Base-by-base conservation (phyloP, 2,888 invertebrate genomes). In the Eristalis tenax region DNA sequence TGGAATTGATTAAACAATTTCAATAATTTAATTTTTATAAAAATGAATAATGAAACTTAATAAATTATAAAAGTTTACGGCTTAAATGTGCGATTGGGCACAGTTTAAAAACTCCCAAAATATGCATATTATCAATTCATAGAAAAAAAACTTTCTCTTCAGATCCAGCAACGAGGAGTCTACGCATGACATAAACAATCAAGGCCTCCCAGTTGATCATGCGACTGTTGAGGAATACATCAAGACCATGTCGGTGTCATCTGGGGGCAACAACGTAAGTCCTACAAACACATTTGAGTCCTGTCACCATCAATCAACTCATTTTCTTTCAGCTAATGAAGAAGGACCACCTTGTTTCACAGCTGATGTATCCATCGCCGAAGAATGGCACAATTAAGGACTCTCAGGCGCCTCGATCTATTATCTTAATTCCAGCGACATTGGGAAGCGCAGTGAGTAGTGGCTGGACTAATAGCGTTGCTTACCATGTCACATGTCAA, bases 151-250 rank as follows among this genome's bases (percentile, higher is more conserved):
- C 1, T 64, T 65, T 50, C 8, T 28, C 88, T 89, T 1, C 80
- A 91, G 91, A 87, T 83, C 90, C 2, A 77, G 89, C n/a, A 85
- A 88, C 56, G 89, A 89, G 32, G 90, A 91, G 26, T 87, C 91
- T 3, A 90, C 90, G 8, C 90, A 92, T 69, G 90, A 92, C 5
- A 91, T 90, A 23, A 92, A 90, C 38, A 89, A 89, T 26, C 89
- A 89, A 22, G 90, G 90, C 18, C 80, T 91, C 18, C 87, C 90
- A 3, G 63, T 93, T 74, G 91, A 92, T 74, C 91, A 92, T 63
- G 91, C 92, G 64, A 92, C 91, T 84, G 90, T 92, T 22, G 92
- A 93, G 43, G 92, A 93, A 76, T 93, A 92, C 73, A 91, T 93
- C 15, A 93, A 92, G 78, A 90, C 92, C 0, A 91, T 92, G 91